These are phyloP conservation scores for Malurus elegans DNA, from an alignment of 2,113 vertebrate species.

Conservation along the genomic window DNA sequence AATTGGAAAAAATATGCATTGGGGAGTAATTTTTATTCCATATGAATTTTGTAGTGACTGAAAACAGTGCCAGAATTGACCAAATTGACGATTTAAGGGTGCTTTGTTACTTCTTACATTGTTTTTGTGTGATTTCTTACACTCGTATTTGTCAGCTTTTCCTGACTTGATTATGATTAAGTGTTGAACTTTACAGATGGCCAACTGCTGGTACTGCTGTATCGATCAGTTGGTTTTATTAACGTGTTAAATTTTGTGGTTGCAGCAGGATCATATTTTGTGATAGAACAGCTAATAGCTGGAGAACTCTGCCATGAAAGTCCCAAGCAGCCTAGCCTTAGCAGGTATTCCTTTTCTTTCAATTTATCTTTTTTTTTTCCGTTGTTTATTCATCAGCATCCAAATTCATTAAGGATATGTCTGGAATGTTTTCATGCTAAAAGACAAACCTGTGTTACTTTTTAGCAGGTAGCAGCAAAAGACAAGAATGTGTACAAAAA, in stretches of 20 bases:
- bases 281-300: background rate
- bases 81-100: background rate
- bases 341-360: background rate
- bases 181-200: constrained; percentile 49
- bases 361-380: background rate
- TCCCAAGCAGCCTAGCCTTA: background rate
- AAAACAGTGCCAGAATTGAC: background rate
- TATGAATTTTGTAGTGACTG: constrained; percentile 48
- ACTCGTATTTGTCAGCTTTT: constrained; percentile 13
- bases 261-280: background rate
- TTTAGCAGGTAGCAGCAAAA: background rate
- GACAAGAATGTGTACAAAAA: background rate
- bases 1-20: constrained; percentile 54
- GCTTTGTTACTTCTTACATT: constrained; percentile 37
- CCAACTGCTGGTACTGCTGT: background rate
- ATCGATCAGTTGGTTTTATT: constrained; percentile 57
- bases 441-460: background rate
- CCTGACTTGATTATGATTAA: constrained; percentile 48
- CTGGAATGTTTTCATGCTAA: background rate
- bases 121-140: constrained; percentile 48
- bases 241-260: constrained; percentile 28
- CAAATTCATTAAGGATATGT: background rate
- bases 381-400: background rate
- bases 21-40: constrained; percentile 62
- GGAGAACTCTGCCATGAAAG: background rate